These are phyloP conservation scores for Gobionotothen gibberifrons DNA, from an alignment of 2,797 vertebrate species.

Conservation along the genomic window DNA sequence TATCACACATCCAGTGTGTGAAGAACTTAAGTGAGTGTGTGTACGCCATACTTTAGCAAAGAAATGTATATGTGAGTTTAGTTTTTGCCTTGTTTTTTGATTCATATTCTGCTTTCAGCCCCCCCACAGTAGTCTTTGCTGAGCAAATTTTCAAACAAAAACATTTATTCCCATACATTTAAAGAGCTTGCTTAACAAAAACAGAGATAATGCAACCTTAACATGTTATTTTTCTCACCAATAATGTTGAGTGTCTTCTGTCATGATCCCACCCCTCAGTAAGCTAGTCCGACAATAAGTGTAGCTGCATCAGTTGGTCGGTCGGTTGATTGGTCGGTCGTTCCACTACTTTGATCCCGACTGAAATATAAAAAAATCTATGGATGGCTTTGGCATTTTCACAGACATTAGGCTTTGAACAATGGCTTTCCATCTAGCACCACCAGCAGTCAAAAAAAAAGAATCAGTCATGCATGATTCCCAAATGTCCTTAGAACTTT, in stretches of 20 bases:
- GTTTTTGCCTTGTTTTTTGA: no score
- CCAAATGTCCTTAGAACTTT: background rate
- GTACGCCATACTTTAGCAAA: no score
- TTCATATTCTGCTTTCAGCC: no score
- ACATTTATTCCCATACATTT: no score
- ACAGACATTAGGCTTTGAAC: background rate
- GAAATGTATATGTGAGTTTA: no score
- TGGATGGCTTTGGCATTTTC: background rate
- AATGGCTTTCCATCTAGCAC: background rate
- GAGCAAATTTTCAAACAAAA: no score
- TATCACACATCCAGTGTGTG: conserved; percentile 3
- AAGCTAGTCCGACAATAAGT: background rate
- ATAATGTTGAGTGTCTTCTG: no score
- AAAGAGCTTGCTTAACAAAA: no score
- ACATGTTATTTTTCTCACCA: no score
- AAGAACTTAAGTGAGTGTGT: background rate
- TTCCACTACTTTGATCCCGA: background rate
- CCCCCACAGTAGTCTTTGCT: no score
- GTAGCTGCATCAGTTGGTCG: no score
- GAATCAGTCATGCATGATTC: background rate
- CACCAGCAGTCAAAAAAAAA: background rate
- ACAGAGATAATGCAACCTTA: no score
- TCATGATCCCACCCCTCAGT: background rate
- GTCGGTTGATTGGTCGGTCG: background rate
- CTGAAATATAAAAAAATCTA: background rate